These are phyloP conservation scores for Amblyraja radiata DNA, from an alignment of 2,797 vertebrate genomes.

Conservation along the genomic window DNA sequence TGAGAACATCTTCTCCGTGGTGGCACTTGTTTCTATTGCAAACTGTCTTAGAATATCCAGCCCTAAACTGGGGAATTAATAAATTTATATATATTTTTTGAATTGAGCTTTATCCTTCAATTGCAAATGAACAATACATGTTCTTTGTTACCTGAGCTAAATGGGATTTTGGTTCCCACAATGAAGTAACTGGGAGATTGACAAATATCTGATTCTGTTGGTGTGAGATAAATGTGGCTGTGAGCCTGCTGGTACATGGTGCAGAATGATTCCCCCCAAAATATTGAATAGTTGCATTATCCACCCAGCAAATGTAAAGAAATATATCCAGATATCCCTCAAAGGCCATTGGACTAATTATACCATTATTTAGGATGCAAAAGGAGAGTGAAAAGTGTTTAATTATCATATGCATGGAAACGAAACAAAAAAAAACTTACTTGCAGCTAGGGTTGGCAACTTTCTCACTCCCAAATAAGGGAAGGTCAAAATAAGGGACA, in stretches of 20 bases:
- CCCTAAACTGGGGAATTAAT: not conserved
- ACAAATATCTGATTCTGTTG: not conserved
- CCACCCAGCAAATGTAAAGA: not conserved
- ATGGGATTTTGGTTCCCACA: not conserved
- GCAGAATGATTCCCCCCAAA: not conserved
- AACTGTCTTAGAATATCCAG: not conserved
- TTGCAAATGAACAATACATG: not conserved
- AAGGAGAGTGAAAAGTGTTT: too few relatives aligned
- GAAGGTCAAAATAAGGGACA: too few relatives aligned
- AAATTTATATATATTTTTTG: not conserved
- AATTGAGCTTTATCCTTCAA: not conserved
- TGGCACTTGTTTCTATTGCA: not conserved
- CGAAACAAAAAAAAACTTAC: too few relatives aligned
- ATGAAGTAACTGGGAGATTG: not conserved
- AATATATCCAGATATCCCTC: not conserved
- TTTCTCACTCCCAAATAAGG: too few relatives aligned
- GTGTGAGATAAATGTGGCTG: not conserved
- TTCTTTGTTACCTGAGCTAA: not conserved
- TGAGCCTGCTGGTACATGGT: not conserved
- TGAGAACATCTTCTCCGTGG: not conserved
- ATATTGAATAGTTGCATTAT: not conserved
- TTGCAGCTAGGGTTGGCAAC: too few relatives aligned
- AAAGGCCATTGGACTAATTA: not conserved
- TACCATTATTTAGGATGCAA: too few relatives aligned
- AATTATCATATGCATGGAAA: too few relatives aligned